Evolutionary conservation across 1,140 invertebrate genomes (phyloP).

Genomic region (Sitophilus oryzae): DNA sequence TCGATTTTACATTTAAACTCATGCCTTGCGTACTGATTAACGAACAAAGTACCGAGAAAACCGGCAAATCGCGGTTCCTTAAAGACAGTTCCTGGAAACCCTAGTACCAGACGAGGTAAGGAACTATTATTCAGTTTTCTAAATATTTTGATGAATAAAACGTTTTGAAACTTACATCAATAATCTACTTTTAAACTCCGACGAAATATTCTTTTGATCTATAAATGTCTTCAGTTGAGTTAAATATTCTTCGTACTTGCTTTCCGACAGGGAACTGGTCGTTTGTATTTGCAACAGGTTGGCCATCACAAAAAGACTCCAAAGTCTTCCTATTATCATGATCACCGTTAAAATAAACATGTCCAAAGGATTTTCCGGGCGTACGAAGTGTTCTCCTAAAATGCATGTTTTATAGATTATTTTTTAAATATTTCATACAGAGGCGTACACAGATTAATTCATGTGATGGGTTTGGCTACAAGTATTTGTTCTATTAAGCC

Average conservation of each 20-base stretch:
- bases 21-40: no score
- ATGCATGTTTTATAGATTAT: no score
- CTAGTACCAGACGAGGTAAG: no score
- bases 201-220: conserved; percentile 8
- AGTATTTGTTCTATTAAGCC: no score
- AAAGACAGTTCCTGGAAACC: no score
- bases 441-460: no score
- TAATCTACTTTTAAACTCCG: conserved; percentile 3
- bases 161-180: conserved; percentile 6
- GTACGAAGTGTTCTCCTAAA: not conserved
- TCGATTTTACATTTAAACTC: no score
- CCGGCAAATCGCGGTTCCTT: no score
- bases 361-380: not conserved
- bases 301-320: conserved; percentile 14
- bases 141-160: not conserved
- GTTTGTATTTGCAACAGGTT: conserved; percentile 12
- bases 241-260: conserved; percentile 20
- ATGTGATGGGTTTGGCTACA: no score
- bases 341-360: conserved; percentile 4
- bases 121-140: no score
- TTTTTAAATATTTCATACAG: no score
- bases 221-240: conserved; percentile 14
- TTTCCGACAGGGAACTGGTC: conserved; percentile 15
- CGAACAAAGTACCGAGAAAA: no score
- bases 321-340: conserved; percentile 18